Percentiles rank a stretch among this genome's conserved stretches.
Conservation (phyloP, 2,888 invertebrate genomes). For the Epistrophe eligans region DNA sequence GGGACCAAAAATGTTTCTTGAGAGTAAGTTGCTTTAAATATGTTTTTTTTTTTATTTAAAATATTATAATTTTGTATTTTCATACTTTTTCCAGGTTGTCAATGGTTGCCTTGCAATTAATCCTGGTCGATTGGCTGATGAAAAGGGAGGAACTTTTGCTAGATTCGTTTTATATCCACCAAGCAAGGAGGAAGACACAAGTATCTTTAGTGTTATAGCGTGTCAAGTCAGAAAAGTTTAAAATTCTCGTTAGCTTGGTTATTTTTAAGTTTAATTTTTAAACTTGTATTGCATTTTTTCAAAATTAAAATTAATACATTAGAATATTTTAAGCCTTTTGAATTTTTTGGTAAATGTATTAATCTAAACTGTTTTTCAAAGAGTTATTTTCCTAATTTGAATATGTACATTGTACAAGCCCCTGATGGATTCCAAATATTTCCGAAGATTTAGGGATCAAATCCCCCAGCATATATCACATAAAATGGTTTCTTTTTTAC, state of each 20-base stretch:
- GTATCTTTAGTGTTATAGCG: constrained; percentile 83
- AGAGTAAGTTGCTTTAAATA: constrained; percentile 85
- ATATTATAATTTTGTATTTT: not conserved
- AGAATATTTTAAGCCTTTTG: not conserved
- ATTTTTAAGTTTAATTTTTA: not conserved
- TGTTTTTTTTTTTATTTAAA: not conserved
- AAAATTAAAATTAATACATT: not conserved
- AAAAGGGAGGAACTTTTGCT: constrained; percentile 91
- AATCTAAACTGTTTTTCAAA: too few relatives aligned
- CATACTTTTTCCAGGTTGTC: constrained; percentile 87
- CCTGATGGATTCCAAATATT: too few relatives aligned
- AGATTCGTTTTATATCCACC: constrained; percentile 86
- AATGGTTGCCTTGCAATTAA: constrained; percentile 92
- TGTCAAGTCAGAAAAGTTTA: constrained; percentile 85
- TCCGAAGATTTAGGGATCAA: too few relatives aligned
- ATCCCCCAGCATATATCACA: too few relatives aligned
- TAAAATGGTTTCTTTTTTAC: too few relatives aligned
- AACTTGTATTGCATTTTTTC: constrained; percentile 10
- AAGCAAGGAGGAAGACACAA: constrained; percentile 80
- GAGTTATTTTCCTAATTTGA: too few relatives aligned
- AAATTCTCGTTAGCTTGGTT: constrained; percentile 56
- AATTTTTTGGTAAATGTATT: too few relatives aligned
- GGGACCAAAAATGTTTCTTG: constrained; percentile 92
- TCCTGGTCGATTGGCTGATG: constrained; percentile 92
- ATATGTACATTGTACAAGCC: too few relatives aligned